Conservation (phyloP, 2,888 invertebrate species). For the Brassicogethes aeneus region DNA sequence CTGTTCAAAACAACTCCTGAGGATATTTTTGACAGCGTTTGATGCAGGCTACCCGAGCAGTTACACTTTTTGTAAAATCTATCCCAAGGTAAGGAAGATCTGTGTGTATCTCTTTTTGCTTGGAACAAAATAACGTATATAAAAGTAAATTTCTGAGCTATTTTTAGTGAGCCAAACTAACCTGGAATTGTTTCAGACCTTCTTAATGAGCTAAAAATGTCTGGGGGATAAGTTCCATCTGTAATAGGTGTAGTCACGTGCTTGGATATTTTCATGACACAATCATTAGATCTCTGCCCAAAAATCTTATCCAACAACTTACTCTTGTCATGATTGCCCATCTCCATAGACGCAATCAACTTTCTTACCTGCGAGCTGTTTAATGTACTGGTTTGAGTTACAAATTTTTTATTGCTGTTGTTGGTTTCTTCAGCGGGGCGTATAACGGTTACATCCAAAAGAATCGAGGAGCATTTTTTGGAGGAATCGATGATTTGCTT, state of each 20-base stretch:
- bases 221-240: no score
- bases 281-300: constrained; percentile 7
- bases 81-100: no score
- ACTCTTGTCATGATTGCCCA: constrained; percentile 22
- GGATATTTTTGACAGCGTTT: background rate
- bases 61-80: no score
- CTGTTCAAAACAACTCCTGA: background rate
- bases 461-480: constrained; percentile 25
- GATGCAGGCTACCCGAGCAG: background rate
- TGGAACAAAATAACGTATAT: no score
- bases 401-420: background rate
- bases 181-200: no score
- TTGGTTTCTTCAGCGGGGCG: constrained; percentile 28
- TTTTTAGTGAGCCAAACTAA: no score
- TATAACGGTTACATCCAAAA: constrained; percentile 35
- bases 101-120: no score
- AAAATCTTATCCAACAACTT: constrained; percentile 20
- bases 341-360: constrained; percentile 26
- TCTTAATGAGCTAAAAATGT: no score
- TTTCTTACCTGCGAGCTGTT: constrained; percentile 24
- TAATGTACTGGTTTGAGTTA: constrained; percentile 20
- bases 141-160: no score
- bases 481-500: constrained; percentile 28
- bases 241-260: no score
- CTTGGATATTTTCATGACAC: background rate